Conservation (phyloP, 2,113 vertebrate species). For the Gavia stellata region DNA sequence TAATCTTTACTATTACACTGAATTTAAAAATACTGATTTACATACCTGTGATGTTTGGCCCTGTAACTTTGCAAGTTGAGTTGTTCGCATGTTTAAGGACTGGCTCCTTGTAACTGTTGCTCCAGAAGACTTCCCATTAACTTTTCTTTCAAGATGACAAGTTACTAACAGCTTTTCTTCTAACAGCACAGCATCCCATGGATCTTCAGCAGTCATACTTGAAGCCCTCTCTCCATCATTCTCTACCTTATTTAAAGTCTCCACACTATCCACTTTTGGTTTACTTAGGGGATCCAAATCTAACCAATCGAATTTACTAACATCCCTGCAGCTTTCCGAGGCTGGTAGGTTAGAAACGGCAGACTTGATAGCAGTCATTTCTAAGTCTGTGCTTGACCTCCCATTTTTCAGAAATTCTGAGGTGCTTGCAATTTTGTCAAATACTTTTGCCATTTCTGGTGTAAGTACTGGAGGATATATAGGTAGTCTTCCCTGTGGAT, state of each 20-base stretch:
- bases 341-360: slow-evolving; percentile 66
- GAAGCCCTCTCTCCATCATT: slow-evolving; percentile 29
- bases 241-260: slow-evolving; percentile 44
- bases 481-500: slow-evolving; percentile 68
- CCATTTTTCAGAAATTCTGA: slow-evolving; percentile 93
- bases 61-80: slow-evolving; percentile 70
- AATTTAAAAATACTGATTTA: not conserved
- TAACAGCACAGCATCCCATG: slow-evolving; percentile 94
- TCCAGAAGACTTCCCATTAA: slow-evolving; percentile 78
- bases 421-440: slow-evolving; percentile 96
- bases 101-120: slow-evolving; percentile 85
- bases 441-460: slow-evolving; percentile 92
- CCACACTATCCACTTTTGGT: slow-evolving; percentile 79
- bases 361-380: slow-evolving; percentile 68
- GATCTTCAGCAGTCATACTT: slow-evolving; percentile 78
- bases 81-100: slow-evolving; percentile 83
- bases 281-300: slow-evolving; percentile 95
- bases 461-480: slow-evolving; percentile 74
- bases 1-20: not conserved
- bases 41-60: slow-evolving; percentile 82
- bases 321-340: slow-evolving; percentile 70
- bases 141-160: slow-evolving; percentile 70
- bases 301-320: slow-evolving; percentile 90
- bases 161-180: slow-evolving; percentile 76
- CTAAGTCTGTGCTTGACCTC: slow-evolving; percentile 78